Percentiles rank a stretch among this genome's conserved stretches.
These are phyloP conservation scores for Julus scanicus DNA, from an alignment of 2,888 invertebrate genomes.

Conservation along the genomic window DNA sequence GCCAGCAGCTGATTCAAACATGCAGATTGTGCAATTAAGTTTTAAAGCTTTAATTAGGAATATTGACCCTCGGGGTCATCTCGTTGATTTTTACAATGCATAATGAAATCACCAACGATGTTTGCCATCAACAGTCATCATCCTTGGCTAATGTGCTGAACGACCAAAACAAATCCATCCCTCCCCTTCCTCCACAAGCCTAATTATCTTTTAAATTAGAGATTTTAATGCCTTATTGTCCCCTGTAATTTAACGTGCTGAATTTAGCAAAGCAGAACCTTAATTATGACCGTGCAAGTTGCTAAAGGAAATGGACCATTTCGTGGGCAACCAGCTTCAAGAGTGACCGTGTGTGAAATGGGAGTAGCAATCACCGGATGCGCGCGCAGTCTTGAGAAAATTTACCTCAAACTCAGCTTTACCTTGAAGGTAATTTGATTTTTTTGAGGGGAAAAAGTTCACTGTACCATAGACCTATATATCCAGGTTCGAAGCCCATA, in stretches of 20 bases:
- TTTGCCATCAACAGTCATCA: neutral
- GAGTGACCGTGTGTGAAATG: constrained; percentile 43
- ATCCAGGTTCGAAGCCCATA: constrained; percentile 36
- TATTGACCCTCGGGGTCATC: neutral
- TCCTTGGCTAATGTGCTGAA: neutral
- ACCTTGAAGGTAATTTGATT: constrained; percentile 11
- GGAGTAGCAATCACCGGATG: constrained; percentile 42
- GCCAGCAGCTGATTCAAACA: neutral
- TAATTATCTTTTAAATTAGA: constrained; percentile 45
- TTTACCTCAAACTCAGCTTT: neutral
- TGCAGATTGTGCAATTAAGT: neutral
- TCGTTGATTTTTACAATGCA: neutral
- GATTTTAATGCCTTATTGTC: constrained; percentile 45
- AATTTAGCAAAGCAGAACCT: constrained; percentile 43
- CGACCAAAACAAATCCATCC: constrained; percentile 16
- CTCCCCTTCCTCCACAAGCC: constrained; percentile 4
- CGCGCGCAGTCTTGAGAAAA: constrained; percentile 38
- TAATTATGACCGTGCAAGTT: constrained; percentile 35
- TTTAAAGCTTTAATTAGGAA: neutral
- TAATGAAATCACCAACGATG: neutral
- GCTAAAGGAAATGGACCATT: constrained; percentile 35
- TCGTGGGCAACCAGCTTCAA: constrained; percentile 15
- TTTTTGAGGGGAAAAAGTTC: constrained; percentile 20
- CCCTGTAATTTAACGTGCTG: constrained; percentile 45
- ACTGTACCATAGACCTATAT: constrained; percentile 44